Evolutionary conservation across 2,113 vertebrate species (phyloP), one percentile per base, ranked within the genome.

Genomic region (Oenanthe melanoleuca): DNA sequence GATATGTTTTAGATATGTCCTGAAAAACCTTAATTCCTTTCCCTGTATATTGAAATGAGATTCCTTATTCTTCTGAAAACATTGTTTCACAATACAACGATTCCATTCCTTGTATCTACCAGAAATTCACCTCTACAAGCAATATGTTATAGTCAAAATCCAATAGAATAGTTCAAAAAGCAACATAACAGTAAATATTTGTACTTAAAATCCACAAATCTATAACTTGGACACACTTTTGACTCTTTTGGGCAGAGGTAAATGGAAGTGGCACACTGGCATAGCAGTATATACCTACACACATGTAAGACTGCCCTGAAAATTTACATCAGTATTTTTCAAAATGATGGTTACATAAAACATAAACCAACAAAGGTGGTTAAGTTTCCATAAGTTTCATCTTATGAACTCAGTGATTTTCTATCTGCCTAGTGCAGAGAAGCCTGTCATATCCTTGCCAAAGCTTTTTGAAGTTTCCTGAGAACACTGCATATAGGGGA

Each of bases 171-270:
- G 22, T 29, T 25, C 12, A 60, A 59, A 74, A n/a, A n/a, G 44
- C 24, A 33, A 80, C 1, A 2, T 17, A 40, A 60, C 4, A 42
- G 21, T 37, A n/a, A 77, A 75, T 64, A 71, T 10, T 11, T 3
- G 0, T 38, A 33, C 0, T 71, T 72, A 82, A 3, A 38, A 55
- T 2, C 8, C 6, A 15, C 4, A 70, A 49, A 77, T 42, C 59
- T 65, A 2, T 31, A 50, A 47, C 16, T 49, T 24, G 1, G 45
- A 57, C 6, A 49, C 2, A 47, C 12, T 28, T 86, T 26, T 69
- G 37, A 40, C 64, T 44, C 45, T 83, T 85, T 22, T 38, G n/a
- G 64, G 24, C 40, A 52, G 29, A 72, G 8, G 20, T 47, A 61
- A 78, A n/a, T 2, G 25, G 37, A 82, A 65, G 21, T 21, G 20